Base-by-base conservation (phyloP, 2,113 vertebrate species). In the Electrona antarctica region DNA sequence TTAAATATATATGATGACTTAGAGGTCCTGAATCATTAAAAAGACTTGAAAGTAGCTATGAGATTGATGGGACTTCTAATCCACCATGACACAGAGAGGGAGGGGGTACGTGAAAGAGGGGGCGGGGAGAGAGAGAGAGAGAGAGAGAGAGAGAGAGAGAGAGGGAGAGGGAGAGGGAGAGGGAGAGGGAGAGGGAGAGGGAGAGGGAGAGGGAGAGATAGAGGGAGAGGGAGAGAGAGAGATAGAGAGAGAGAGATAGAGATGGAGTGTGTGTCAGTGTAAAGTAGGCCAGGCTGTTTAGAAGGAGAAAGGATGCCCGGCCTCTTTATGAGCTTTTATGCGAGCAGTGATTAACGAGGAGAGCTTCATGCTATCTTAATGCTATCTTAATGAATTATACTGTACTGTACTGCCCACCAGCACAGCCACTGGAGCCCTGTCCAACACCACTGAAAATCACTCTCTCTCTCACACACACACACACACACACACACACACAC, bases 331-430 rank as follows among this genome's bases (percentile, higher is more conserved):
- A 68, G 67, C 2, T 60, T 88, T 82, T 81, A 88, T 82, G 76
- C 85, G 76, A 14, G 57, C 58, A 73, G 77, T 89, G 89, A 92
- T 90, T 89, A 88, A 91, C 47, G 73, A 77, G 74, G 67, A 69
- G 67, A 73, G 77, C 69, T 85, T 77, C 85, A 85, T 70, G 73
- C 79, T 85, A 89, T 87, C 86, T 91, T 92, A 88, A 92, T 90
- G 77, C 80, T 80, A 90, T 87, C 86, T 90, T 93, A 92, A 94
- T 89, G 85, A 91, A 90, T 85, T 78, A 77, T 82, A 63, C 77
- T 79, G 78, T 80, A 90, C 84, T 78, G 77, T 82, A 63, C 77
- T 79, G 78, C 82, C 83, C 81, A 56, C 33, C 3, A 62, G 55
- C 50, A 10, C n/a, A 46, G 85, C 88, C 78, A 78, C 81, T 84